phyloP scores from a whole-genome alignment of 2,113 vertebrate species.

The Solea senegalensis region DNA sequence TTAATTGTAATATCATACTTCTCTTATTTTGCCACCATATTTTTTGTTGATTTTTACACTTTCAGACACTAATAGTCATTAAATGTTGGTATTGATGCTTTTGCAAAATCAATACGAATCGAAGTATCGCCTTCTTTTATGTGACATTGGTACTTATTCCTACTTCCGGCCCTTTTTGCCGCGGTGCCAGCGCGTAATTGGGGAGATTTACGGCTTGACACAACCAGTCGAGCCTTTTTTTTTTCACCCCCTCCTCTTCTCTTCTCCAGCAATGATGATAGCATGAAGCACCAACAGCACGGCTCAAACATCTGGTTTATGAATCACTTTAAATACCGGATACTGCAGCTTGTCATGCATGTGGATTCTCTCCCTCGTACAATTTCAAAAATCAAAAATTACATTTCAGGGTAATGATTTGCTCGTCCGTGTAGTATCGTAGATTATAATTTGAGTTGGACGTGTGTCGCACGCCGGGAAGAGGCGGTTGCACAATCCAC shows the following conservation, averaged over 20 bases:
- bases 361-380: constrained; percentile 69
- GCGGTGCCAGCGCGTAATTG: neutral
- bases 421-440: constrained; percentile 8
- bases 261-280: constrained; percentile 51
- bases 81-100: too few species aligned
- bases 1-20: too few species aligned
- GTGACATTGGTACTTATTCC: neutral
- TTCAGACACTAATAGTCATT: too few species aligned
- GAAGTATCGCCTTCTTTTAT: neutral
- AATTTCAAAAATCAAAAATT: constrained; percentile 75
- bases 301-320: constrained; percentile 78
- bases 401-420: constrained; percentile 26
- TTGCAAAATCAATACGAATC: too few species aligned
- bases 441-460: constrained; percentile 11
- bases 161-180: neutral
- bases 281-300: constrained; percentile 55
- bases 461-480: neutral
- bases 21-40: too few species aligned
- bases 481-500: constrained; percentile 23
- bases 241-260: neutral
- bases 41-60: too few species aligned
- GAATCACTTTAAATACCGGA: constrained; percentile 79
- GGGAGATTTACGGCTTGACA: constrained; percentile 41
- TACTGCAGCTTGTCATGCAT: constrained; percentile 75
- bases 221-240: constrained; percentile 42